Evolutionary conservation across 1,140 invertebrate species (phyloP).

Genomic region (Zaprionus inermis): DNA sequence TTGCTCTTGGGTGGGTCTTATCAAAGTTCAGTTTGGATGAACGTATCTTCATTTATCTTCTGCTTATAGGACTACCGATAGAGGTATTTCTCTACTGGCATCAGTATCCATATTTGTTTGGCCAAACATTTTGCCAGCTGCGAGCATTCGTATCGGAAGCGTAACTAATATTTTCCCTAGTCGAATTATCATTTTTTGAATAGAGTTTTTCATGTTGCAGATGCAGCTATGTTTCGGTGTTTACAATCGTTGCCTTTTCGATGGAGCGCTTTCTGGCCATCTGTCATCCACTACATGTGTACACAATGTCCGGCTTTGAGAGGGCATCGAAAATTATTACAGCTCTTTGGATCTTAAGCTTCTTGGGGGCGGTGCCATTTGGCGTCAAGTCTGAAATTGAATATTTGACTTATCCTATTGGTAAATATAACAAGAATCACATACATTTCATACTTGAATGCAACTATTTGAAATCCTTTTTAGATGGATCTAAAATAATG

Average conservation of each 20-base stretch:
- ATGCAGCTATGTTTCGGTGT: conserved; percentile 94
- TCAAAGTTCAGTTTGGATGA: not conserved
- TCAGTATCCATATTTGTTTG: conserved; percentile 96
- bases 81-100: conserved; percentile 96
- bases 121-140: conserved; percentile 92
- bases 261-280: conserved; percentile 96
- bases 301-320: conserved; percentile 91
- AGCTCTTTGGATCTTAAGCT: conserved; percentile 90
- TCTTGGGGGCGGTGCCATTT: conserved; percentile 92
- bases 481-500: conserved; percentile 84
- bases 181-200: not conserved
- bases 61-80: conserved; percentile 91
- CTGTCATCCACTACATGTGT: conserved; percentile 93
- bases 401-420: conserved; percentile 89
- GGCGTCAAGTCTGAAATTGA: conserved; percentile 88
- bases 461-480: not conserved
- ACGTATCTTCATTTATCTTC: not conserved
- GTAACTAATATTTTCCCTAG: conserved; percentile 86
- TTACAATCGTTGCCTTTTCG: conserved; percentile 95
- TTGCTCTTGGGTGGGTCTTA: conserved; percentile 89
- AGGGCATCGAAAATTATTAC: conserved; percentile 92
- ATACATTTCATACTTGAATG: not conserved
- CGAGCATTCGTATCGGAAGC: conserved; percentile 93
- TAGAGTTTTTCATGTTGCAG: conserved; percentile 83
- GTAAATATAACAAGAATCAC: conserved; percentile 76